Percentiles rank a stretch among this genome's conserved stretches.
Conservation (phyloP, 2,888 invertebrate species). For the Digitonthophagus gazella region DNA sequence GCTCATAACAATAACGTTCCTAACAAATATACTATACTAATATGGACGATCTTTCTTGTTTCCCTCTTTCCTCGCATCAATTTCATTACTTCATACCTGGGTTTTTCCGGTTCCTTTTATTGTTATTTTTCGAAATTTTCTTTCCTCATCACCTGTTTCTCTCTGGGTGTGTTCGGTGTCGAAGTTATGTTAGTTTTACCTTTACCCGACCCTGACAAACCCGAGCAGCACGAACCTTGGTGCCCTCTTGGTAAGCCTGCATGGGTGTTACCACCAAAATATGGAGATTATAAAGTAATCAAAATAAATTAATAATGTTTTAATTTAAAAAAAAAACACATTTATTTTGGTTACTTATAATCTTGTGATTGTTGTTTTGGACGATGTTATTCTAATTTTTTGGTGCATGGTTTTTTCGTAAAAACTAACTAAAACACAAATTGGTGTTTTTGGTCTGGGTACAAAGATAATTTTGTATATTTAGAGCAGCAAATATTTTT, state of each 20-base stretch:
- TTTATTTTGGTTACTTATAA: background rate
- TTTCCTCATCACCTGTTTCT: background rate
- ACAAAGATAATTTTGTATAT: background rate
- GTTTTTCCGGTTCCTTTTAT: conserved; percentile 4
- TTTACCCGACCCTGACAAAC: conserved; percentile 81
- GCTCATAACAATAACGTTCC: background rate
- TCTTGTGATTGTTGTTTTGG: background rate
- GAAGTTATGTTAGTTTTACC: conserved; percentile 75
- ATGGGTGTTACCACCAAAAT: conserved; percentile 30
- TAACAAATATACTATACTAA: conserved; percentile 6
- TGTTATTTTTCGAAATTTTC: conserved; percentile 1
- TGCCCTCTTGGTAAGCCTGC: conserved; percentile 76
- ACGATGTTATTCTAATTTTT: conserved; percentile 22
- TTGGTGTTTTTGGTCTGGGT: conserved; percentile 14
- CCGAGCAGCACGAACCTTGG: conserved; percentile 88
- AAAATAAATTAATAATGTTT: background rate
- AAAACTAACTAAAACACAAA: conserved; percentile 5
- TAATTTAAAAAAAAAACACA: background rate
- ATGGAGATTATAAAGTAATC: background rate
- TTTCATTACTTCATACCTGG: background rate
- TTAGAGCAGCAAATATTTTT: background rate
- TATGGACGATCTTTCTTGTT: conserved; percentile 4
- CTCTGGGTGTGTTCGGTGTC: conserved; percentile 43
- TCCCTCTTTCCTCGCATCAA: background rate
- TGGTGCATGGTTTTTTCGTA: conserved; percentile 35